Percentiles rank a stretch among this genome's conserved stretches.
These are phyloP conservation scores for Lasiurus cinereus DNA, from an alignment of 2,113 vertebrate genomes.

Conservation along the genomic window DNA sequence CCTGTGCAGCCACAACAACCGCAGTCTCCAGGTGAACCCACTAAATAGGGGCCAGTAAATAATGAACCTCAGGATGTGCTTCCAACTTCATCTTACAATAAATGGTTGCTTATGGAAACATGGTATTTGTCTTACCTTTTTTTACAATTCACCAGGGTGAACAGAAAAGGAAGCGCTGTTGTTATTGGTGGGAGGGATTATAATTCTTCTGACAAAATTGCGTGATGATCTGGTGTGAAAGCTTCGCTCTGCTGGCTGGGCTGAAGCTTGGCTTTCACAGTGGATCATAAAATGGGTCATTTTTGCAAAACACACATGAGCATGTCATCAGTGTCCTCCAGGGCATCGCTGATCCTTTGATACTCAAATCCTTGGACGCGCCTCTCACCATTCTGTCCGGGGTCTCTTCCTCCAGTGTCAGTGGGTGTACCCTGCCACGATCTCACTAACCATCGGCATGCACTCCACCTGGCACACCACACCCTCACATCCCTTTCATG, in stretches of 20 bases:
- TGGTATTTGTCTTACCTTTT: neutral
- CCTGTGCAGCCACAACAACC: neutral
- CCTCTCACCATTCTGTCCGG: neutral
- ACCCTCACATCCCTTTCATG: neutral
- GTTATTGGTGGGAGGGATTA: neutral
- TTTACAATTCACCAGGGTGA: neutral
- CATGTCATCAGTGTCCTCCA: constrained; percentile 51
- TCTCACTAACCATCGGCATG: neutral
- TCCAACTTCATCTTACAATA: neutral
- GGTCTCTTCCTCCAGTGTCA: neutral
- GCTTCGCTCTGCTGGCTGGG: neutral
- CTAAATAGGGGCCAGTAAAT: neutral
- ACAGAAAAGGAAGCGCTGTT: neutral
- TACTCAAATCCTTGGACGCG: constrained; percentile 43
- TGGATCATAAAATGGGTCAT: constrained; percentile 62
- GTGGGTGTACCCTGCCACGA: neutral
- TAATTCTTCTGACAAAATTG: neutral
- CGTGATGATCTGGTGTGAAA: neutral
- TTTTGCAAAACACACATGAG: constrained; percentile 50
- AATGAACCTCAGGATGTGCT: neutral
- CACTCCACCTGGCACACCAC: neutral
- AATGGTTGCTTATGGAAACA: neutral
- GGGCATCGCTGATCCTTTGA: constrained; percentile 64
- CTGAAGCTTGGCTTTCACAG: constrained; percentile 38
- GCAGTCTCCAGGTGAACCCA: neutral